Evolutionary conservation across 2,797 vertebrate species (phyloP).

Genomic region (Rousettus madagascariensis): DNA sequence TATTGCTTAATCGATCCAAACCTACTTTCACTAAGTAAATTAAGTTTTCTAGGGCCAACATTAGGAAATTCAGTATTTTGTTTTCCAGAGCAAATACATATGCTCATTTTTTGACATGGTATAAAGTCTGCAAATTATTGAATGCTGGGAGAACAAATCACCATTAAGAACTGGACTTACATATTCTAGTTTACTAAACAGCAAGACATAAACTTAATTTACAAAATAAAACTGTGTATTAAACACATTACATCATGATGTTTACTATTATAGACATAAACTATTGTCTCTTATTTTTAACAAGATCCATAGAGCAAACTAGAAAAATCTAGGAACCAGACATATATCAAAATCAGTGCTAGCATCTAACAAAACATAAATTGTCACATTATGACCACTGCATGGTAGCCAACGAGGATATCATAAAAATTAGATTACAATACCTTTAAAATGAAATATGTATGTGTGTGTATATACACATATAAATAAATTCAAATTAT

Average conservation of each 20-base stretch:
- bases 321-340: constrained; percentile 7
- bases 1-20: not conserved
- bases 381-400: not conserved
- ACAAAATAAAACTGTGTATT: not conserved
- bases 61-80: not conserved
- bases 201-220: not conserved
- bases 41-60: not conserved
- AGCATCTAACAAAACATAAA: not conserved
- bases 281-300: not conserved
- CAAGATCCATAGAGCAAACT: not conserved
- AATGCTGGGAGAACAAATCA: not conserved
- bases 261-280: not conserved
- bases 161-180: not conserved
- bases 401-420: not conserved
- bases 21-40: not conserved
- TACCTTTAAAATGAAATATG: not conserved
- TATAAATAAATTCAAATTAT: constrained; percentile 7
- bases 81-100: not conserved
- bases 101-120: not conserved
- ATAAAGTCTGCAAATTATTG: not conserved
- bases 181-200: not conserved
- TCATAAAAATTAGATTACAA: not conserved
- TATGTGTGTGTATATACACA: not conserved
- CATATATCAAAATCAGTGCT: not conserved
- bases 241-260: not conserved